These are phyloP conservation scores for Asobara japonica DNA, from an alignment of 1,140 invertebrate species.

Conservation along the genomic window DNA sequence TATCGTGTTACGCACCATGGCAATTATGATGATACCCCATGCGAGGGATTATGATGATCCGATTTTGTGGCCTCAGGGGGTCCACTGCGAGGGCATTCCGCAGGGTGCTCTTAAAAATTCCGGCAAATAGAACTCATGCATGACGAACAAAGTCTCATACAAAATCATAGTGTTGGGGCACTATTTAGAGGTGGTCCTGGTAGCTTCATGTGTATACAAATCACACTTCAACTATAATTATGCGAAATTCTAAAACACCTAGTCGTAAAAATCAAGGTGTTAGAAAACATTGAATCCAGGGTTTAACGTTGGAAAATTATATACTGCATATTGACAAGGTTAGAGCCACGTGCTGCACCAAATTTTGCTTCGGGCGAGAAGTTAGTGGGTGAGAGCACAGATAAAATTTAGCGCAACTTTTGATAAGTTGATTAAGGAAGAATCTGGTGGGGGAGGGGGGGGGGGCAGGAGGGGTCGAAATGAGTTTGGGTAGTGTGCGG, in stretches of 20 bases:
- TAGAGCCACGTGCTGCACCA: neutral
- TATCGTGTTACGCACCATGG: slow-evolving; percentile 25
- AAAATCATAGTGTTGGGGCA: neutral
- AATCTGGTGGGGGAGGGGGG: no score
- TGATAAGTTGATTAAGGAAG: no score
- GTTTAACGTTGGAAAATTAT: neutral
- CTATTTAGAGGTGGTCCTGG: slow-evolving; percentile 1
- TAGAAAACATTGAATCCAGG: neutral
- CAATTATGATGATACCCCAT: slow-evolving; percentile 22
- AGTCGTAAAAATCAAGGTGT: slow-evolving; percentile 8
- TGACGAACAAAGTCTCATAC: neutral
- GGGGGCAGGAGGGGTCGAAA: no score
- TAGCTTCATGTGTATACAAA: slow-evolving; percentile 18
- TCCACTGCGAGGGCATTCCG: neutral
- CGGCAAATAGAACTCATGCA: neutral
- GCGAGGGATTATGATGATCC: slow-evolving; percentile 25
- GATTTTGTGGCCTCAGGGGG: slow-evolving; percentile 15
- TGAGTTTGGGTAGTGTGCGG: no score
- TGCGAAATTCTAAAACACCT: neutral
- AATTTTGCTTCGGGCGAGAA: neutral
- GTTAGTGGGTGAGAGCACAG: neutral
- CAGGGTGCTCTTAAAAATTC: neutral
- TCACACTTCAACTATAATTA: slow-evolving; percentile 15
- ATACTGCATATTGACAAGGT: neutral
- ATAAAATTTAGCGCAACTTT: neutral